A percentile compares a stretch with the other conserved stretches of the same genome.
Conservation (phyloP, 1,140 invertebrate species). For the Tetragonula clypearis region DNA sequence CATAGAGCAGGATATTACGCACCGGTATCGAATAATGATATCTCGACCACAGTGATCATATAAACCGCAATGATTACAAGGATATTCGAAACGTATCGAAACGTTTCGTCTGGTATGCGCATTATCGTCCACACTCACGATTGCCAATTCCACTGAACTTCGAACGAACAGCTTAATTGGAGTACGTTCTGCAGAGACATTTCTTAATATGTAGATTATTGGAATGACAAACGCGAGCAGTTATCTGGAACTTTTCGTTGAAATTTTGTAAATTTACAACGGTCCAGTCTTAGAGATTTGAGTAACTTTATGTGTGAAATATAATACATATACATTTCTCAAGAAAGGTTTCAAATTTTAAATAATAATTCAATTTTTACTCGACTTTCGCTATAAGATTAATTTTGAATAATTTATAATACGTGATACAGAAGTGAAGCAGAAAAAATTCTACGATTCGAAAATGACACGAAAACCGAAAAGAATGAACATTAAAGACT, state of each 20-base stretch:
- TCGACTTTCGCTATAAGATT: no score
- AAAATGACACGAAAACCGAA: no score
- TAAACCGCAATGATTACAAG: constrained; percentile 51
- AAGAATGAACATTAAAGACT: no score
- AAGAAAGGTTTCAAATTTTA: background rate
- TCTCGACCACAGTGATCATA: constrained; percentile 74
- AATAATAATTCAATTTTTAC: background rate
- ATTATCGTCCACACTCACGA: background rate
- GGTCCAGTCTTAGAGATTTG: background rate
- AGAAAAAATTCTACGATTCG: no score
- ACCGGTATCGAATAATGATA: constrained; percentile 76
- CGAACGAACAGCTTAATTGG: constrained; percentile 5
- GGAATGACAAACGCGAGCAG: background rate
- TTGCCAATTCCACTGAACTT: background rate
- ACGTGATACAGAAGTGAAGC: no score
- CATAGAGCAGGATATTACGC: constrained; percentile 79
- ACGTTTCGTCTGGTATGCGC: constrained; percentile 33
- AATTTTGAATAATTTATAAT: no score
- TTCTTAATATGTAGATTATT: background rate
- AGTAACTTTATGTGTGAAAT: no score
- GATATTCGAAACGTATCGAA: constrained; percentile 29
- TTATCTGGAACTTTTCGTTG: background rate
- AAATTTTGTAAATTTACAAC: background rate
- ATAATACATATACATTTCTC: background rate
- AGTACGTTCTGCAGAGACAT: background rate